A percentile compares a stretch with the other conserved stretches of the same genome.
Evolutionary conservation across 2,797 vertebrate species (phyloP).

Genomic region (Hipposideros larvatus): DNA sequence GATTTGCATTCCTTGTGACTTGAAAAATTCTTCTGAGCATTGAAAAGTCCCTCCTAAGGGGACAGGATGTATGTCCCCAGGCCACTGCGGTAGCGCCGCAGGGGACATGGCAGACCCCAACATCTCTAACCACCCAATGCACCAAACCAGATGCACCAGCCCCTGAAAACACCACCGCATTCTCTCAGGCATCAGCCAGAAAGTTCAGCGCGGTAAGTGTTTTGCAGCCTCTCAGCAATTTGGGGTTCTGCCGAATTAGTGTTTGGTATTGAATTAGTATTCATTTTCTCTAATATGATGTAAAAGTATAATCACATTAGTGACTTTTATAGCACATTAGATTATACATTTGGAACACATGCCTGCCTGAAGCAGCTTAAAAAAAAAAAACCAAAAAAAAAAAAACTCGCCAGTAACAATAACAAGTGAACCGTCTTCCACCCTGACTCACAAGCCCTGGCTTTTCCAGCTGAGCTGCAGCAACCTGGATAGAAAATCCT

Average conservation of each 20-base stretch:
- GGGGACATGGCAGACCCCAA: not conserved
- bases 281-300: conserved; percentile 90
- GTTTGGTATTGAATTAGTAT: conserved; percentile 90
- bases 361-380: conserved; percentile 68
- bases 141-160: not conserved
- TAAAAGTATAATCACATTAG: conserved; percentile 90
- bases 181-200: not conserved
- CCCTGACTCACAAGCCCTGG: not conserved
- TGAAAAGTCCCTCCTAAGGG: not conserved
- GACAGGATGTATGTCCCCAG: not conserved
- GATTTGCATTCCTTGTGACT: not conserved
- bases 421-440: conserved; percentile 1
- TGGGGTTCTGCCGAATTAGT: conserved; percentile 88
- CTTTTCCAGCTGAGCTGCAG: conserved; percentile 53
- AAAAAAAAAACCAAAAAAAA: not conserved
- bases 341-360: conserved; percentile 77
- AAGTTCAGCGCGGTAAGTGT: conserved; percentile 75
- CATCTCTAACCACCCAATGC: not conserved
- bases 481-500: conserved; percentile 54
- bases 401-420: not conserved
- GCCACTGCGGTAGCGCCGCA: not conserved
- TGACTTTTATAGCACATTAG: conserved; percentile 88
- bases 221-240: conserved; percentile 88
- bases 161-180: not conserved
- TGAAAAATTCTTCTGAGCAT: not conserved